Evolutionary conservation across 2,888 invertebrate species (phyloP).

Genomic region (Acrobasis consociella): DNA sequence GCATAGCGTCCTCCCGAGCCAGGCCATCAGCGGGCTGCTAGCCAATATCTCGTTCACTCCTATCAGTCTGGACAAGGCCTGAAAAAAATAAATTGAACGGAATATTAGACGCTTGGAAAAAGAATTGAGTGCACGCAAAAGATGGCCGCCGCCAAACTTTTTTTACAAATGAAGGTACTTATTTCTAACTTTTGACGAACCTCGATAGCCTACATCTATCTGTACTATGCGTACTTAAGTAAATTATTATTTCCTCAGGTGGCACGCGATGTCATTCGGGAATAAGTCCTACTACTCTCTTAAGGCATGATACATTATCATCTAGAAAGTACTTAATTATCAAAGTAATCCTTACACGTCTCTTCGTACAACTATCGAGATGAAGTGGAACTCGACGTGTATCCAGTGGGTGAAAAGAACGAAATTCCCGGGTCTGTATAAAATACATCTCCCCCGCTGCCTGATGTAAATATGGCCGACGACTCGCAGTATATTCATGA

Average conservation of each 20-base stretch:
- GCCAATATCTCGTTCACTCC: constrained; percentile 85
- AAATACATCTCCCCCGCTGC: no score
- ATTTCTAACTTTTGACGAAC: no score
- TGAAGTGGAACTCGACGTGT: neutral
- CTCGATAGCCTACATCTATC: no score
- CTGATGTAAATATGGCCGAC: no score
- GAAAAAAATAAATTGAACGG: neutral
- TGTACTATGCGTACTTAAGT: neutral
- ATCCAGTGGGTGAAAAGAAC: neutral
- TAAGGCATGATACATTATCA: constrained; percentile 3
- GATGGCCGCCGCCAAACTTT: no score
- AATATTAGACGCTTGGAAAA: no score
- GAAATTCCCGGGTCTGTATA: no score
- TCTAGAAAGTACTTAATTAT: neutral
- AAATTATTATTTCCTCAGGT: constrained; percentile 11
- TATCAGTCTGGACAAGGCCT: constrained; percentile 53
- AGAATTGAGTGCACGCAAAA: no score
- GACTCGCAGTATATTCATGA: no score
- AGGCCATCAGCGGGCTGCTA: constrained; percentile 66
- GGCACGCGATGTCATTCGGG: constrained; percentile 13
- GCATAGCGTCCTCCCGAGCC: constrained; percentile 73
- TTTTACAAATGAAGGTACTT: no score
- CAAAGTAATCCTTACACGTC: neutral
- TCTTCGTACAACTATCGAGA: constrained; percentile 10
- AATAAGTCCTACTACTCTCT: constrained; percentile 1